Evolutionary conservation across 2,797 vertebrate genomes (phyloP).

Genomic region (Notamacropus eugenii): DNA sequence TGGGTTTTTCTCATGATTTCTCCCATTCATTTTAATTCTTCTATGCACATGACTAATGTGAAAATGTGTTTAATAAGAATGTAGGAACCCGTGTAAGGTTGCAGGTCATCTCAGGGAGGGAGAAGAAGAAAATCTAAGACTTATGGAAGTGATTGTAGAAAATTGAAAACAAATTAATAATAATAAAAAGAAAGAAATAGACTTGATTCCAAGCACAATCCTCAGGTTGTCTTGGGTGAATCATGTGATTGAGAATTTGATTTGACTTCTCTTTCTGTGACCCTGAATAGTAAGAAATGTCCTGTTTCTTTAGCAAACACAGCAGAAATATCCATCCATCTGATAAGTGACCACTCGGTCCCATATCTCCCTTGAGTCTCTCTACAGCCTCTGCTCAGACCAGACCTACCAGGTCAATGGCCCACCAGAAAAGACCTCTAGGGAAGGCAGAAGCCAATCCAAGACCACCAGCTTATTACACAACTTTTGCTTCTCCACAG

Average conservation of each 20-base stretch:
- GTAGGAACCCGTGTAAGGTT: no score
- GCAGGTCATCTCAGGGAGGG: no score
- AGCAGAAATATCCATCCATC: no score
- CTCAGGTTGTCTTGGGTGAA: slow-evolving; percentile 5
- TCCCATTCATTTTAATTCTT: no score
- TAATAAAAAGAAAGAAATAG: neutral
- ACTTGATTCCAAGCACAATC: neutral
- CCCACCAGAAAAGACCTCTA: neutral
- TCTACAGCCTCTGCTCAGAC: neutral
- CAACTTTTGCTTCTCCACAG: neutral
- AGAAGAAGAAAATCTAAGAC: no score
- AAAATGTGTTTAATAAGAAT: no score
- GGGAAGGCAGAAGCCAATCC: neutral
- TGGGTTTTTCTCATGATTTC: no score
- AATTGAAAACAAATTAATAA: no score
- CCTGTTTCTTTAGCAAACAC: neutral
- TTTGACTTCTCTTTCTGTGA: neutral
- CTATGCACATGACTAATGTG: no score
- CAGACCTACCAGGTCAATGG: neutral
- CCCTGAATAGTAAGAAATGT: neutral
- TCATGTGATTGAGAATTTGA: neutral
- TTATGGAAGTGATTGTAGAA: no score
- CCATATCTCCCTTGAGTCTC: neutral
- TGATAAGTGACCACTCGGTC: no score
- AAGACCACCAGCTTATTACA: neutral